Percentiles rank a stretch among this genome's conserved stretches.
These are phyloP conservation scores for Beris morrisii DNA, from an alignment of 2,888 invertebrate genomes.

Conservation along the genomic window DNA sequence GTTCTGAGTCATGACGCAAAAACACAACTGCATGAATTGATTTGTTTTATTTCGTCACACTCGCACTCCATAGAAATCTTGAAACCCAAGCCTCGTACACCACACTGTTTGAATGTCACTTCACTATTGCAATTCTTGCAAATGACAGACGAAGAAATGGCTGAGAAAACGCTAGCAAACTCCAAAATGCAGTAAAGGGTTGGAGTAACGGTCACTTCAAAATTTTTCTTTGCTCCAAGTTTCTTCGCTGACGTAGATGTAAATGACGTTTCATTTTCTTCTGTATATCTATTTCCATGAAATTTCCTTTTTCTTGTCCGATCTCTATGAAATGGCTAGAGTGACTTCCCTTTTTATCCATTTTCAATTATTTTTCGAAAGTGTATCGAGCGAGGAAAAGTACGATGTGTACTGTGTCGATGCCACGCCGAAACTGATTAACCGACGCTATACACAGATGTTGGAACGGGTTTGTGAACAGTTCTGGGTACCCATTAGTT, in stretches of 20 bases:
- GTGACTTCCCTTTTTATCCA: not conserved
- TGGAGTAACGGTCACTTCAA: conserved; percentile 9
- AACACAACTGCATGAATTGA: too few relatives aligned
- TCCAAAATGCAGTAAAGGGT: conserved; percentile 12
- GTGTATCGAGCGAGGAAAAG: not conserved
- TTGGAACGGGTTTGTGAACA: not conserved
- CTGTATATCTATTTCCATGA: conserved; percentile 4
- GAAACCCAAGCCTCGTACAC: conserved; percentile 10
- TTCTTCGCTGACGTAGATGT: conserved; percentile 5
- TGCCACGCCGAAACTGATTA: not conserved
- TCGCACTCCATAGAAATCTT: conserved; percentile 5
- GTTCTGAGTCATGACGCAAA: too few relatives aligned
- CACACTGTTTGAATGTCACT: conserved; percentile 2
- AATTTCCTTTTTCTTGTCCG: conserved; percentile 11
- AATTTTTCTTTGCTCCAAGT: not conserved
- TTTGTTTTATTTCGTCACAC: conserved; percentile 16
- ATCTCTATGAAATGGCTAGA: conserved; percentile 1
- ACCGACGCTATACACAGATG: conserved; percentile 2
- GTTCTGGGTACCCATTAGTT: too few relatives aligned
- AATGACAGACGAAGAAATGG: conserved; percentile 6
- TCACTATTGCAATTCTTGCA: conserved; percentile 6
- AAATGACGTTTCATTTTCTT: conserved; percentile 3
- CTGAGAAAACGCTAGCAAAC: conserved; percentile 3
- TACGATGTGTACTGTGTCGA: conserved; percentile 5
- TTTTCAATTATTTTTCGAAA: conserved; percentile 9